Base-by-base conservation (phyloP, 1,140 invertebrate species). In the Phymastichus coffea region DNA sequence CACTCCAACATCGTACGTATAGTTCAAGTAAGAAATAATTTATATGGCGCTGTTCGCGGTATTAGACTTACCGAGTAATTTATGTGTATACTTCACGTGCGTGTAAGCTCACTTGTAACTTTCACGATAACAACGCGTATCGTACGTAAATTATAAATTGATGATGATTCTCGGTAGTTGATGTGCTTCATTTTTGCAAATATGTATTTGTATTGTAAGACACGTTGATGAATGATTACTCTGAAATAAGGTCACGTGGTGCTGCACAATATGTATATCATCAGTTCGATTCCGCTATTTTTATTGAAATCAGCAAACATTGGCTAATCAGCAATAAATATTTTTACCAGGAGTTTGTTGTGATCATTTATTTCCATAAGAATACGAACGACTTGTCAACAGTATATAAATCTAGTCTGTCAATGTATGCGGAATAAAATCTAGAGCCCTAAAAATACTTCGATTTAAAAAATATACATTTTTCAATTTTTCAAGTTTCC, bases 41-140 rank as follows among this genome's bases (percentile, higher is more conserved):
- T 67, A n/a, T n/a, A 65, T 63, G 44, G 19, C 49, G 46, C 56
- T 46, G 37, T 67, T 58, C 49, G 54, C 64, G 65, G 66, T 67
- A 65, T 67, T 67, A 67, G 61, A 28, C 59, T 56, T 67, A 46
- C 30, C 33, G 23, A 52, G 35, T 44, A 23, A n/a, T n/a, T n/a
- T n/a, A n/a, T 59, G 52, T 53, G 53, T 38, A 28, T 58, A 25
- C 47, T 52, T 38, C 35, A 35, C 26, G 28, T n/a, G n/a, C 10
- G 8, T 22, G 38, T 58, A 58, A 51, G 30, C 38, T 46, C 30
- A 0, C 17, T 52, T 26, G 48, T 46, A 46, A 9, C 10, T 33
- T 30, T 46, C 46, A 53, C n/a, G n/a, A n/a, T n/a, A n/a, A n/a
- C n/a, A n/a, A n/a, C n/a, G n/a, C n/a, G n/a, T n/a, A n/a, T n/a